Percentiles rank a stretch among this genome's conserved stretches.
Conservation (phyloP, 2,888 invertebrate genomes). For the Cetonia aurata region DNA sequence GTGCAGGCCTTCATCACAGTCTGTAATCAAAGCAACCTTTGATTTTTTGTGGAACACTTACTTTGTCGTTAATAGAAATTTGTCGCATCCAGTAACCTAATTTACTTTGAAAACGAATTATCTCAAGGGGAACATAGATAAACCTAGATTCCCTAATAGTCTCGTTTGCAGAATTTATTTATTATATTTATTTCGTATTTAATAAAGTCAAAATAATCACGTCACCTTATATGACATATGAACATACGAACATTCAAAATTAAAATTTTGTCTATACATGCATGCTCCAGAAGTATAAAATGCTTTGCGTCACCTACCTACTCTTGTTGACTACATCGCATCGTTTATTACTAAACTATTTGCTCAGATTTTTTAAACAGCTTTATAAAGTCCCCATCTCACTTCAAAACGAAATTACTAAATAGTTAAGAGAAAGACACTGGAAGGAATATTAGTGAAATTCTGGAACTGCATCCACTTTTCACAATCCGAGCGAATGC, state of each 20-base stretch:
- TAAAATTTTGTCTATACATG: too few relatives aligned
- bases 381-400: constrained; percentile 20
- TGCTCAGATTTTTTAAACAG: not conserved
- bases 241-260: too few relatives aligned
- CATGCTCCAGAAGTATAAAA: too few relatives aligned
- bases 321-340: too few relatives aligned
- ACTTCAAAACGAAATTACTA: constrained; percentile 13
- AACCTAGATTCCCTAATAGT: too few relatives aligned
- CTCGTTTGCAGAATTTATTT: too few relatives aligned
- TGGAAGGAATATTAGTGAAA: constrained; percentile 25
- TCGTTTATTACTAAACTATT: too few relatives aligned
- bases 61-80: constrained; percentile 12
- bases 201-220: too few relatives aligned
- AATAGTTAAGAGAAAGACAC: constrained; percentile 13
- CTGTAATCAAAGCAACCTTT: constrained; percentile 22
- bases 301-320: too few relatives aligned
- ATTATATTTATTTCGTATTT: too few relatives aligned
- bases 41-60: not conserved
- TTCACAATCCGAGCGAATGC: not conserved
- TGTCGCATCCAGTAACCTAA: not conserved
- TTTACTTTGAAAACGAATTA: constrained; percentile 1
- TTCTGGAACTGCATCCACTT: constrained; percentile 25
- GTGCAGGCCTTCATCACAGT: constrained; percentile 3
- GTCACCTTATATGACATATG: too few relatives aligned
- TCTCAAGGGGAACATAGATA: too few relatives aligned